Evolutionary conservation across 2,888 invertebrate species (phyloP).

Genomic region (Microplitis manilae): DNA sequence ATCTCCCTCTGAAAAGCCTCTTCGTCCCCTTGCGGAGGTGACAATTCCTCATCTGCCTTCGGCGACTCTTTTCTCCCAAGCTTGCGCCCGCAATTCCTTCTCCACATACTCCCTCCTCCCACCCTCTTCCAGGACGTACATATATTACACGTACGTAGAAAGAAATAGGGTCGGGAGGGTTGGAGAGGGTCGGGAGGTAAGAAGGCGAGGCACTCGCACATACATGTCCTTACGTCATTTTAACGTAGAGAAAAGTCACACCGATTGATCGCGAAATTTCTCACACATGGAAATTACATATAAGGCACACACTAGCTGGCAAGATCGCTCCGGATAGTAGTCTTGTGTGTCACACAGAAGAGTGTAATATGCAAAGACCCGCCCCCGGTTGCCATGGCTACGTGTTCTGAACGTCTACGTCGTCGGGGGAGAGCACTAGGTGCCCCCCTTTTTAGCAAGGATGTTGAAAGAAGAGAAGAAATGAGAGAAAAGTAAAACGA

Average conservation of each 20-base stretch:
- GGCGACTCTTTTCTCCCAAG: constrained; percentile 62
- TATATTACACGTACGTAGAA: constrained; percentile 31
- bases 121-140: constrained; percentile 15
- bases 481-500: constrained; percentile 25
- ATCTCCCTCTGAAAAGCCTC: constrained; percentile 37
- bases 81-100: constrained; percentile 39
- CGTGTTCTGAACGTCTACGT: constrained; percentile 61
- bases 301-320: constrained; percentile 27
- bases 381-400: constrained; percentile 69
- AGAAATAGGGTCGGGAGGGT: constrained; percentile 11
- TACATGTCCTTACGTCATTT: not conserved
- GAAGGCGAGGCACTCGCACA: not conserved
- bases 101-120: constrained; percentile 17
- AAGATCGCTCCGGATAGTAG: constrained; percentile 12
- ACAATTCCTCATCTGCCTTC: constrained; percentile 67
- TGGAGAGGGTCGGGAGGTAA: constrained; percentile 7
- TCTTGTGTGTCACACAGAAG: constrained; percentile 67
- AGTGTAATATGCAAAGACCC: constrained; percentile 71
- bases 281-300: constrained; percentile 40
- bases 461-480: constrained; percentile 35
- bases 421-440: constrained; percentile 51
- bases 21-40: constrained; percentile 54
- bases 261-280: constrained; percentile 7
- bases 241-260: constrained; percentile 22
- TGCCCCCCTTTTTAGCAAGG: constrained; percentile 33